Percentiles rank a stretch among this genome's conserved stretches.
Evolutionary conservation across 1,140 invertebrate genomes (phyloP).

Genomic region (Pachyrhynchus sulphureomaculatus): DNA sequence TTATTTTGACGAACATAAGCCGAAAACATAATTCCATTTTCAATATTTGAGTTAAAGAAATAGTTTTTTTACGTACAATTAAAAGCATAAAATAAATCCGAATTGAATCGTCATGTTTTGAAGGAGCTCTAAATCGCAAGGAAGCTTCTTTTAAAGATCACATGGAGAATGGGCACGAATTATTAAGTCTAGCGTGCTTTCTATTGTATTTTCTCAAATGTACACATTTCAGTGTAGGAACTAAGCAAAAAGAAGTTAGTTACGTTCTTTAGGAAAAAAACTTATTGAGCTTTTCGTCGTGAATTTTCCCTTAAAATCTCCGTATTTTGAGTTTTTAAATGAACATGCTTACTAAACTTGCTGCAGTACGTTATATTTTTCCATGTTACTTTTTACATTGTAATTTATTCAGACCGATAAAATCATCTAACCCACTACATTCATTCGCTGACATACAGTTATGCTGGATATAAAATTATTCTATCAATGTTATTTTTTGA

Average conservation of each 20-base stretch:
- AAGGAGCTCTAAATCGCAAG: too few relatives aligned
- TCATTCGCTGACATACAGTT: too few relatives aligned
- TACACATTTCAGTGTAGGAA: not conserved
- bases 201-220: not conserved
- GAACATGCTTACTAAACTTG: constrained; percentile 34
- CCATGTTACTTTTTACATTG: constrained; percentile 26
- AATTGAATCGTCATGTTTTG: too few relatives aligned
- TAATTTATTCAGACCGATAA: constrained; percentile 37
- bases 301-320: constrained; percentile 29
- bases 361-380: constrained; percentile 25
- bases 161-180: not conserved
- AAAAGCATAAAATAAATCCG: too few relatives aligned
- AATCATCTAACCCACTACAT: constrained; percentile 29
- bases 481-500: too few relatives aligned
- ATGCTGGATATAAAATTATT: too few relatives aligned
- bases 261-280: constrained; percentile 20
- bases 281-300: constrained; percentile 36
- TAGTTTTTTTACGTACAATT: too few relatives aligned
- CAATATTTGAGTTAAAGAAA: too few relatives aligned
- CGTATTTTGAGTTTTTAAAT: constrained; percentile 27
- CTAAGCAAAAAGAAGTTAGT: not conserved
- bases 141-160: too few relatives aligned
- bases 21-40: too few relatives aligned
- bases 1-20: too few relatives aligned
- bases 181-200: not conserved